Base-by-base conservation (phyloP, 2,113 vertebrate genomes). In the Podarcis raffonei region DNA sequence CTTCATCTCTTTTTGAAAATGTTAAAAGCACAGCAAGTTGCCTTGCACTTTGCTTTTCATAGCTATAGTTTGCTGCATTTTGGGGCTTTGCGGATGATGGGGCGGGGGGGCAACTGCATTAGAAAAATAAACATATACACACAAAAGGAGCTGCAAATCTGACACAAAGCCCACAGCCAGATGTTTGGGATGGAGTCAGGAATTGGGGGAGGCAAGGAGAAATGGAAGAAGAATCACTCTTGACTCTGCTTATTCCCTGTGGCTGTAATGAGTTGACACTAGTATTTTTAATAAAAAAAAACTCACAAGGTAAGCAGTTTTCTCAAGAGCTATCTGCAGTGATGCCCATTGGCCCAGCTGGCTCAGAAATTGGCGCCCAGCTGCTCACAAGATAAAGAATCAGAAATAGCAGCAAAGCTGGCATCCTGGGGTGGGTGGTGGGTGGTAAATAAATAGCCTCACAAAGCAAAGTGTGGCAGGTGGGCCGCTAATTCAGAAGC, bases 381-480 rank as follows among this genome's bases (percentile, higher is more conserved):
- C 59, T 76, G 84, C 79, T 86, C 71, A 68, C 22, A 32, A 85
- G 53, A 86, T 59, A 83, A 88, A 37, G 62, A 68, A 68, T 86
- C 32, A 11, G 42, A 77, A 78, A 83, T 5, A 77, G 71, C 32
- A 71, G 71, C 72, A 86, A 68, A 68, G 68, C 59, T 83, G 84
- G 18, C 48, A 48, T 68, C 72, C 71, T 37, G 32, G 42, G n/a
- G 2, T 27, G 7, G 59, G 23, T 37, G n/a, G 30, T 37, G n/a
- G 30, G 27, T 3, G 7, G 13, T 69, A 79, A 78, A 30, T 57
- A 76, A 77, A 57, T 25, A 22, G 71, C 16, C 22, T 83, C 32
- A 35, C 3, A 82, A 81, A 81, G n/a, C 69, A 80, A 81, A 66
- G 88, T 6, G 16, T 57, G 39, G 39, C 71, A 53, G n/a, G 53